A percentile compares a stretch with the other conserved stretches of the same genome.
phyloP scores from a whole-genome alignment of 2,113 vertebrate genomes.

The Saccopteryx leptura region DNA sequence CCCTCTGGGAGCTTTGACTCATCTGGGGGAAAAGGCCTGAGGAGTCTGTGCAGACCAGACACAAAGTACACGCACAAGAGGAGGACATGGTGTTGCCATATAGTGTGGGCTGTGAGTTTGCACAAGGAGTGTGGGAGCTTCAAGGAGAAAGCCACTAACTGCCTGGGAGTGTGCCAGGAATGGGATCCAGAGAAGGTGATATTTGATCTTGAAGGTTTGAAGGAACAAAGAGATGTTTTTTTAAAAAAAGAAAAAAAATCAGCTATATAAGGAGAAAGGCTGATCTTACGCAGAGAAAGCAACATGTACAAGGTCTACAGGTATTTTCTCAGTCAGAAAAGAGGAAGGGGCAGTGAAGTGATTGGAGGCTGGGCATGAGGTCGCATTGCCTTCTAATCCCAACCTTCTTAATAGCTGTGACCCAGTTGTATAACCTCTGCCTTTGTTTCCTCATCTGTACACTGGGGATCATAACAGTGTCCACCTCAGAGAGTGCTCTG shows the following conservation, averaged over 20 bases:
- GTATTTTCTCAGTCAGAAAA: slow-evolving; percentile 26
- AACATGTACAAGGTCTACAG: neutral
- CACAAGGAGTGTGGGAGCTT: neutral
- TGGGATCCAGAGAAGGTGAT: neutral
- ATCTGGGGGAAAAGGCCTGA: neutral
- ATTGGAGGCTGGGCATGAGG: neutral
- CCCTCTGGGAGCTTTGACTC: neutral
- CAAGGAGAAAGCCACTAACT: neutral
- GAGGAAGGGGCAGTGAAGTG: neutral
- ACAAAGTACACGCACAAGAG: neutral
- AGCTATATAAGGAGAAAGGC: neutral
- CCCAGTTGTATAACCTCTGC: slow-evolving; percentile 34
- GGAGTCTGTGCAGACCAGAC: neutral
- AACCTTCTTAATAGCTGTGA: slow-evolving; percentile 2
- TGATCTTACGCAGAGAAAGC: neutral
- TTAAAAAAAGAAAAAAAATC: neutral
- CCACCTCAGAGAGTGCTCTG: slow-evolving; percentile 31
- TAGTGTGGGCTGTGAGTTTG: neutral
- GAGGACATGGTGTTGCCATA: neutral
- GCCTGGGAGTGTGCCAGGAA: neutral
- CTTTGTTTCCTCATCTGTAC: slow-evolving; percentile 61
- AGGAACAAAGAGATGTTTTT: slow-evolving; percentile 52
- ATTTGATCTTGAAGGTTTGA: slow-evolving; percentile 53
- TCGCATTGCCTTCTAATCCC: neutral
- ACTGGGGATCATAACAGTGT: neutral